These are phyloP conservation scores for Copidosoma floridanum DNA, from an alignment of 1,140 invertebrate species.

Conservation along the genomic window DNA sequence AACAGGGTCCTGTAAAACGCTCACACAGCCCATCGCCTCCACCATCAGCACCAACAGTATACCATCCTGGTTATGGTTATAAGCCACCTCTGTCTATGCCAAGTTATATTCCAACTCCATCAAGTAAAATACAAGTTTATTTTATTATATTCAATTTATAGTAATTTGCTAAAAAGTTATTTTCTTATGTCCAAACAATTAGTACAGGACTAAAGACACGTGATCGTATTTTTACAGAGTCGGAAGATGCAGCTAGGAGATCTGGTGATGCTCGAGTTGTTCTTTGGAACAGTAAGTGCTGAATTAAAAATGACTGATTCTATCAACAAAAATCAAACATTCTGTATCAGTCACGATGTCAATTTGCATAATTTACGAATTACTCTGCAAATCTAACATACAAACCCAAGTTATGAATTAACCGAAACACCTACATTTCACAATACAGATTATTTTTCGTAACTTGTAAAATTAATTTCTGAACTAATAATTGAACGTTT, in stretches of 20 bases:
- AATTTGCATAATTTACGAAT: too few relatives aligned
- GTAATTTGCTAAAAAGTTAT: too few relatives aligned
- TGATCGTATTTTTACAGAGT: slow-evolving; percentile 65
- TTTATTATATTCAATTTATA: too few relatives aligned
- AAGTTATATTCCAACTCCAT: slow-evolving; percentile 52
- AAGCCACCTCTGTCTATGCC: slow-evolving; percentile 55
- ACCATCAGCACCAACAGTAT: slow-evolving; percentile 52
- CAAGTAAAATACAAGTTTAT: too few relatives aligned
- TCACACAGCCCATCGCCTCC: slow-evolving; percentile 68
- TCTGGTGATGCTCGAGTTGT: slow-evolving; percentile 73
- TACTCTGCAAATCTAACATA: too few relatives aligned
- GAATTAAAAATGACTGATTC: too few relatives aligned
- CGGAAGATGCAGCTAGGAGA: slow-evolving; percentile 71
- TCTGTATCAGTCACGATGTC: too few relatives aligned
- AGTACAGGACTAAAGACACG: not conserved
- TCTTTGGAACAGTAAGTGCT: slow-evolving; percentile 79
- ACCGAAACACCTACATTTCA: too few relatives aligned
- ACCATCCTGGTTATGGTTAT: slow-evolving; percentile 59
- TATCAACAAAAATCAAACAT: too few relatives aligned
- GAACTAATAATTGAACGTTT: slow-evolving; percentile 9
- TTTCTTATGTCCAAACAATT: too few relatives aligned
- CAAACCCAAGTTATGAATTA: too few relatives aligned
- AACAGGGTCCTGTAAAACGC: slow-evolving; percentile 61
- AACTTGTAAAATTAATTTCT: not conserved
- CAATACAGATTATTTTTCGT: too few relatives aligned